phyloP scores from a whole-genome alignment of 2,113 vertebrate genomes.

The Salvator merianae region DNA sequence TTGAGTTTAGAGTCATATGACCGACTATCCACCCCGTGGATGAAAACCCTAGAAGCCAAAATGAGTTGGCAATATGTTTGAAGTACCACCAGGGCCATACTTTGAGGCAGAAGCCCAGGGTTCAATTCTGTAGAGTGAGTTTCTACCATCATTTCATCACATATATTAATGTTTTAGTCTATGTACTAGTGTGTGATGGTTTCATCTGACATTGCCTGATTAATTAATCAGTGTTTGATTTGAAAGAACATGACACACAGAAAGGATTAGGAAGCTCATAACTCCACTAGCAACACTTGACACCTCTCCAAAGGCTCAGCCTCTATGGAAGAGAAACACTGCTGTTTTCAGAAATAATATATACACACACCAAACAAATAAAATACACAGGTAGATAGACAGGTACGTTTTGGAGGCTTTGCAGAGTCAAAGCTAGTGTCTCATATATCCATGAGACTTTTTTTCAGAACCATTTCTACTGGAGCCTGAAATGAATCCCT shows the following conservation, averaged over 20 bases:
- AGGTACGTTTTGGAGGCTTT: not conserved
- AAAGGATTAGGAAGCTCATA: not conserved
- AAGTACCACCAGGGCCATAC: too few species aligned
- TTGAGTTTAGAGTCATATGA: too few species aligned
- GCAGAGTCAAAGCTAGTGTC: not conserved
- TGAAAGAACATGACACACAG: too few species aligned
- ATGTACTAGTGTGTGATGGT: too few species aligned
- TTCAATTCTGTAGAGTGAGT: too few species aligned
- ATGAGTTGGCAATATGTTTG: too few species aligned
- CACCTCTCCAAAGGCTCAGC: not conserved
- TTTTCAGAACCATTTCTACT: not conserved
- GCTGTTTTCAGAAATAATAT: not conserved
- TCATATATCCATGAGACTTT: not conserved
- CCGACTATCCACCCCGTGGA: too few species aligned
- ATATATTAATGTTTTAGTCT: too few species aligned
- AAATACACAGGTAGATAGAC: not conserved
- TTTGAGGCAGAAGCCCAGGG: too few species aligned
- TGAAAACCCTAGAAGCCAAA: too few species aligned
- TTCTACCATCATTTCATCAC: too few species aligned
- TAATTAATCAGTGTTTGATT: not conserved
- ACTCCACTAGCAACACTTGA: not conserved
- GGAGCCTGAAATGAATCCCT: conserved; percentile 29
- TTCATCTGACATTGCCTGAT: too few species aligned
- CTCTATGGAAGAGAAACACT: not conserved
- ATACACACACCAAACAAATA: not conserved